Base-by-base conservation (phyloP, 2,888 invertebrate species). In the Phyllotreta striolata region DNA sequence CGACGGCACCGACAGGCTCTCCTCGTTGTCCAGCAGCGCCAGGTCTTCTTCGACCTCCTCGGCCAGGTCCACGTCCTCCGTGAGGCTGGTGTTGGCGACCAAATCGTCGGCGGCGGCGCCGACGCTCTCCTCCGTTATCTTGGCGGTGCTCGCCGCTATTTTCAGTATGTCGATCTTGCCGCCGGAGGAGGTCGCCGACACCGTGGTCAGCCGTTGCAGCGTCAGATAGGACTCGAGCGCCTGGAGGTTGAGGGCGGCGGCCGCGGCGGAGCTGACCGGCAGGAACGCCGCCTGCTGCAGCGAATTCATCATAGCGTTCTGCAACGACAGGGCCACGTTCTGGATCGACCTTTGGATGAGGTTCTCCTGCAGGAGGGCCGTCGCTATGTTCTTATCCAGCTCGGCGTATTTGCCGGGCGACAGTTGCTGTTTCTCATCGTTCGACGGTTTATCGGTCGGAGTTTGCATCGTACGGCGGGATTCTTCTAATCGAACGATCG, bases 151-250 rank as follows among this genome's bases (percentile, higher is more conserved):
- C 62, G 87, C 84, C 63, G 87, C 87, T 78, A 88, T 83, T 77
- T 88, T 88, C 69, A 90, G 80, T 63, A 90, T 90, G 76, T 90
- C 90, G 76, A 89, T 86, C 77, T 89, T 87, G 3, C 66, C 65
- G 44, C 61, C 40, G 65, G 78, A 83, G 37, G 69, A 82, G 73
- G 78, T 69, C n/a, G 87, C 84, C n/a, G 88, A 86, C 56, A 87
- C 88, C 24, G 87, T 85, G 54, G 91, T 91, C 57, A 93, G 84
- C 70, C 93, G 87, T 83, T 93, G 93, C 67, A 93, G 83, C 54
- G 93, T 90, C 79, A 93, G 84, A 83, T 93, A 93, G 47, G 92
- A 93, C 84, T 93, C 93, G 66, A 93, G 83, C 35, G 93, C 93
- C 83, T 93, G 93, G 39, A 93, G 85, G 80, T 93, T 93, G 13